Evolutionary conservation across 2,888 invertebrate genomes (phyloP), one percentile per base, ranked within the genome.

Genomic region (Galerucella calmariensis): DNA sequence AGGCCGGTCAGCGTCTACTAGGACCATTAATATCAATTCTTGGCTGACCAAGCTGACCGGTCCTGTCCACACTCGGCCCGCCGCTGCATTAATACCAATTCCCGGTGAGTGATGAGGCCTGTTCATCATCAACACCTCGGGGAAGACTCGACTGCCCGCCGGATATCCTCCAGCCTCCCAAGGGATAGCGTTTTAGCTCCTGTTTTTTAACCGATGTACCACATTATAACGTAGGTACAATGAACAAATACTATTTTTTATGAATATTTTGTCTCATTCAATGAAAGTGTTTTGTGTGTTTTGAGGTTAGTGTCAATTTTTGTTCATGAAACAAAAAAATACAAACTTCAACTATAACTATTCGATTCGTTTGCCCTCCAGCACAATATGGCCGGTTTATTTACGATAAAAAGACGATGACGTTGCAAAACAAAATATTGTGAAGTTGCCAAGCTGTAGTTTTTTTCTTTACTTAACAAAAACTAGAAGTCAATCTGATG

Each of bases 51-150:
- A 80, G 81, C 82, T 83, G 84, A 82, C 84, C 84, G 82, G 82
- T 79, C 81, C 84, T 85, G 86, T 86, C 86, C 86, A 81, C 85
- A 83, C 72, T 66, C 72, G 82, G 80, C 78, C 83, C 83, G 84
- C 85, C 86, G 83, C 84, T 86, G 86, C 87, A 87, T 87, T 87
- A 87, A 87, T 87, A 87, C 87, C 87, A 87, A 87, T 87, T 87
- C 86, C 77, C 83, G 79, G 86, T 87, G 87, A 87, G 84, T 86
- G 87, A 87, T 87, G 87, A 85, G 84, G 81, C 79, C 85, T 84
- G 86, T 87, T 86, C 86, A 87, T 87, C 87, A 87, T 87, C 86
- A 84, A 82, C 85, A 84, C 86, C 86, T 86, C 85, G 81, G 85
- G 86, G 86, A 83, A 81, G 77, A 75, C 76, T 77, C 80, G 81